Evolutionary conservation across 2,888 invertebrate genomes (phyloP).

Genomic region (Petrolisthes manimaculis): DNA sequence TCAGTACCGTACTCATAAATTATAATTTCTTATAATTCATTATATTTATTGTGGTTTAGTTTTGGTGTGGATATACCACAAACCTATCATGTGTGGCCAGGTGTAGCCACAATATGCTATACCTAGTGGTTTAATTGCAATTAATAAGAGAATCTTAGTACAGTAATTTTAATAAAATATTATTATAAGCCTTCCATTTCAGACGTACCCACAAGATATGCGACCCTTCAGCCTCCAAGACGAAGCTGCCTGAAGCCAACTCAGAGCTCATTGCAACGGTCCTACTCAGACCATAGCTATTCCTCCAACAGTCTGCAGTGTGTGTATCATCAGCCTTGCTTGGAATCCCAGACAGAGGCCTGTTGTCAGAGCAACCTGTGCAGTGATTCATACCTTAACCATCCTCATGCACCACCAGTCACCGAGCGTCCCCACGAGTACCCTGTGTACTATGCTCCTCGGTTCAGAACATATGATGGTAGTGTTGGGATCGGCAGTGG

Average conservation of each 20-base stretch:
- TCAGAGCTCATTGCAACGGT: conserved; percentile 23
- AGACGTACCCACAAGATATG: conserved; percentile 13
- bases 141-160: too few species aligned
- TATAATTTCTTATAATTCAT: too few species aligned
- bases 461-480: background rate
- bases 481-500: background rate
- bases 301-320: conserved; percentile 10
- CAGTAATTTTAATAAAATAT: too few species aligned
- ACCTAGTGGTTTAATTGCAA: too few species aligned
- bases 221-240: conserved; percentile 9
- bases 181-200: background rate
- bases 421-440: conserved; percentile 18
- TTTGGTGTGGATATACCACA: too few species aligned
- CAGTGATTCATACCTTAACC: background rate
- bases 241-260: conserved; percentile 31
- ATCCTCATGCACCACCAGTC: background rate
- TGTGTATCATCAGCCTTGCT: background rate
- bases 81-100: too few species aligned
- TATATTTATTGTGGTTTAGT: too few species aligned
- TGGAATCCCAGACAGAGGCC: conserved; percentile 16
- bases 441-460: conserved; percentile 24
- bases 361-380: conserved; percentile 18
- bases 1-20: too few species aligned
- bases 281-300: conserved; percentile 22
- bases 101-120: too few species aligned